Base-by-base conservation (phyloP, 2,888 invertebrate genomes). In the Campoplex capitator region DNA sequence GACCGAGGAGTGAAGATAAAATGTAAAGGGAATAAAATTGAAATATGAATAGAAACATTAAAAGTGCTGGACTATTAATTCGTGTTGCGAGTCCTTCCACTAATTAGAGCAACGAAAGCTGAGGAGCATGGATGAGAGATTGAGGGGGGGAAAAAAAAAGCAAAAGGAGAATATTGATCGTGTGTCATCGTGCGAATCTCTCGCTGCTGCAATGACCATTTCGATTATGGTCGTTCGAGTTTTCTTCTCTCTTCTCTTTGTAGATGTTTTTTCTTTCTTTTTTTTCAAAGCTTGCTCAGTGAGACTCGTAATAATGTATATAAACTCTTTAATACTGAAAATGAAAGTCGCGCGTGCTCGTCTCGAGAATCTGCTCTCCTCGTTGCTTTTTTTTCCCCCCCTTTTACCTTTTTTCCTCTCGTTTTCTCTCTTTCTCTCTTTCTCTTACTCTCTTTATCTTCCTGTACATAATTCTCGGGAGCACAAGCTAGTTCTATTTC, bases 401-500 rank as follows among this genome's bases (percentile, higher is more conserved):
- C 28, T 28, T 28, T 28, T 58, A 7, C 0, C 42, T 45, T 23
- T 68, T 23, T 45, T 35, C 32, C 70, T 48, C 45, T 75, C 58
- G 3, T 32, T 67, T 4, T 42, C 28, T 54, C 70, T 56, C 70
- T 58, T 28, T 42, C 9, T 42, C 9, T 9, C 9, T 9, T 7
- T 42, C 42, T 42, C 6, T 38, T 38, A 4, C 38, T 38, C 42
- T 42, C 9, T 42, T 9, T 42, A 3, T 42, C 42, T 42, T 38
- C 42, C n/a, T 65, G 77, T 68, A 51, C 54, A 70, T 71, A 68
- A 75, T 45, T 75, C 62, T 77, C 38, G 71, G 62, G 70, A 54
- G 70, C 79, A 76, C 48, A 73, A 68, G 80, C 75, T 48, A 80
- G 75, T 90, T 92, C 91, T 91, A 92, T 92, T 92, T 92, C 89